phyloP scores from a whole-genome alignment of 2,113 vertebrate species.

The Oplegnathus fasciatus region DNA sequence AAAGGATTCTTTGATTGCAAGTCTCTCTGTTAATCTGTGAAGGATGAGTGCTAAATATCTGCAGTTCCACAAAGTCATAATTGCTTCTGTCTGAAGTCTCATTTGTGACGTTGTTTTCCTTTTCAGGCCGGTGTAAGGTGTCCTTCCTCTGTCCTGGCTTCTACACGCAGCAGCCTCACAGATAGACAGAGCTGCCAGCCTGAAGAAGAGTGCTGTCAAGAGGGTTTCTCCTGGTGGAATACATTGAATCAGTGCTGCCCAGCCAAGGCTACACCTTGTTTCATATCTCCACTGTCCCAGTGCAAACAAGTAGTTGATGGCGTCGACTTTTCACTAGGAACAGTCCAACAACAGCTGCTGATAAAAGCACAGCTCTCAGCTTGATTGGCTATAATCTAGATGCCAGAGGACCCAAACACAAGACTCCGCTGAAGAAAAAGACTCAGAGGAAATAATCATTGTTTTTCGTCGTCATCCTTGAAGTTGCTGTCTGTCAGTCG shows the following conservation, averaged over 20 bases:
- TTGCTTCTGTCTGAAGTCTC: not conserved
- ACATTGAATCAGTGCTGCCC: not conserved
- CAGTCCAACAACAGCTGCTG: not conserved
- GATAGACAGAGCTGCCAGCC: constrained; percentile 9
- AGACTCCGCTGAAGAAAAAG: constrained; percentile 4
- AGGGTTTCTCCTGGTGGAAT: constrained; percentile 6
- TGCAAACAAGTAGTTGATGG: not conserved
- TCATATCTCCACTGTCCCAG: not conserved
- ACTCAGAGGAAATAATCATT: not conserved
- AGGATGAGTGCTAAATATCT: not conserved
- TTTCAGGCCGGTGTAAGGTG: constrained; percentile 65
- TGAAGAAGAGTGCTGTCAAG: constrained; percentile 2
- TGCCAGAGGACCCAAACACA: constrained; percentile 3
- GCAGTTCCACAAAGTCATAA: not conserved
- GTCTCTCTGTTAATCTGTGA: not conserved
- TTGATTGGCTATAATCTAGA: constrained; percentile 1
- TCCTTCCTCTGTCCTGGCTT: constrained; percentile 12
- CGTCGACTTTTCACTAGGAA: not conserved
- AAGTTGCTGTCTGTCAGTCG: not conserved
- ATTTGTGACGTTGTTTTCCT: constrained; percentile 24
- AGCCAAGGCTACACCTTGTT: not conserved
- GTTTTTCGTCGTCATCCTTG: not conserved
- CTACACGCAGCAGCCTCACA: constrained; percentile 35
- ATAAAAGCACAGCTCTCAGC: not conserved
- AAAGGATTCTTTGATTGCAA: not conserved